These are phyloP conservation scores for Tamandua tetradactyla DNA, from an alignment of 2,797 vertebrate genomes.

Conservation along the genomic window DNA sequence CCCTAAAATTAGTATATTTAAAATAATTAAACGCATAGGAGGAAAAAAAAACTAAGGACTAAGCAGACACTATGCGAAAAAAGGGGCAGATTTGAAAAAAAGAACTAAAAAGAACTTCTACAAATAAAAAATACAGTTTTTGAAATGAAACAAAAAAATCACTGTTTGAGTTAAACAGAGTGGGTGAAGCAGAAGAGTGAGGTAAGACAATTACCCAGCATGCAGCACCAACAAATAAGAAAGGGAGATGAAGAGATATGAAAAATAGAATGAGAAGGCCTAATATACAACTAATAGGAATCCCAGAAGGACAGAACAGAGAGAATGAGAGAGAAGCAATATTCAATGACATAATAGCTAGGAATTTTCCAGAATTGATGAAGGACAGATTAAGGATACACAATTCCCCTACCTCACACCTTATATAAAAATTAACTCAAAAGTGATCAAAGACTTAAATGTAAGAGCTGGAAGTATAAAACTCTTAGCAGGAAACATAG, in stretches of 20 bases:
- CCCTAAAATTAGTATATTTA: constrained; percentile 43
- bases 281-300: background rate
- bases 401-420: background rate
- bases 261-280: background rate
- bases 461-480: no score
- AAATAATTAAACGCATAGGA: constrained; percentile 21
- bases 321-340: constrained; percentile 15
- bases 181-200: constrained; percentile 10
- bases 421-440: no score
- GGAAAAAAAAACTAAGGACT: background rate
- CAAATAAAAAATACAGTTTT: constrained; percentile 30
- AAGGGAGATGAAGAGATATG: background rate
- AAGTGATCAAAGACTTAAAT: no score
- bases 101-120: constrained; percentile 2
- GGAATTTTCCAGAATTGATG: constrained; percentile 1
- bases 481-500: no score
- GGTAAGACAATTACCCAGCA: background rate
- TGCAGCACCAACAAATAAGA: constrained; percentile 5
- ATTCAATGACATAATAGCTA: constrained; percentile 4
- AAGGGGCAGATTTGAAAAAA: constrained; percentile 8
- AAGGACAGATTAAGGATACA: constrained; percentile 19
- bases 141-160: background rate
- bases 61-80: background rate
- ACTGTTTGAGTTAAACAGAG: constrained; percentile 17
- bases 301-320: constrained; percentile 19